Conservation (phyloP, 2,888 invertebrate genomes). For the Hoplodrina blanda region DNA sequence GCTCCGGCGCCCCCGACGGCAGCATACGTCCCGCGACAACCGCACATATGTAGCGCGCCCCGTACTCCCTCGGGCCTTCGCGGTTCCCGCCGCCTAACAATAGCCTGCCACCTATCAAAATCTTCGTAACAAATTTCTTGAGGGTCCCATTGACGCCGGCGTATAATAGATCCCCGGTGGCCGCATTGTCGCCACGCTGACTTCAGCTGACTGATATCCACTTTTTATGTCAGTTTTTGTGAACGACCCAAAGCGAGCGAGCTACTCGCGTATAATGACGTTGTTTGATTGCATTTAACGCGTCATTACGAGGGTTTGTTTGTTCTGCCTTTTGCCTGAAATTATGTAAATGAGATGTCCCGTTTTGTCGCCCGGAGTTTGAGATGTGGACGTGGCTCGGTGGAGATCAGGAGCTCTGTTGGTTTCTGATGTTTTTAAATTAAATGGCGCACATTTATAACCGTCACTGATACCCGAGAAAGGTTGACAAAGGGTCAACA, state of each 20-base stretch:
- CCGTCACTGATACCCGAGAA: slow-evolving; percentile 75
- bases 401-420: slow-evolving; percentile 24
- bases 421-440: slow-evolving; percentile 41
- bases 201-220: slow-evolving; percentile 79
- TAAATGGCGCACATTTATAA: slow-evolving; percentile 54
- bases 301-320: slow-evolving; percentile 85
- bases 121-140: slow-evolving; percentile 87
- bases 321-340: slow-evolving; percentile 77
- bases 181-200: slow-evolving; percentile 75
- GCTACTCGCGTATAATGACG: slow-evolving; percentile 83
- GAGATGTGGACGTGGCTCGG: slow-evolving; percentile 19
- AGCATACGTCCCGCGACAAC: slow-evolving; percentile 65
- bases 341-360: slow-evolving; percentile 81
- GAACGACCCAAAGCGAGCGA: slow-evolving; percentile 66
- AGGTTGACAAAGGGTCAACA: slow-evolving; percentile 65
- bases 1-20: slow-evolving; percentile 78
- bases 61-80: slow-evolving; percentile 37
- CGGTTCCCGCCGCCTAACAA: slow-evolving; percentile 66
- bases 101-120: slow-evolving; percentile 81
- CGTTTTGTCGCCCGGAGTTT: slow-evolving; percentile 58
- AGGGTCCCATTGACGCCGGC: slow-evolving; percentile 77
- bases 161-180: slow-evolving; percentile 82
- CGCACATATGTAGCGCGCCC: slow-evolving; percentile 67
- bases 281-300: slow-evolving; percentile 86
- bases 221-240: slow-evolving; percentile 81